Base-by-base conservation (phyloP, 2,888 invertebrate genomes). In the Sipha maydis region DNA sequence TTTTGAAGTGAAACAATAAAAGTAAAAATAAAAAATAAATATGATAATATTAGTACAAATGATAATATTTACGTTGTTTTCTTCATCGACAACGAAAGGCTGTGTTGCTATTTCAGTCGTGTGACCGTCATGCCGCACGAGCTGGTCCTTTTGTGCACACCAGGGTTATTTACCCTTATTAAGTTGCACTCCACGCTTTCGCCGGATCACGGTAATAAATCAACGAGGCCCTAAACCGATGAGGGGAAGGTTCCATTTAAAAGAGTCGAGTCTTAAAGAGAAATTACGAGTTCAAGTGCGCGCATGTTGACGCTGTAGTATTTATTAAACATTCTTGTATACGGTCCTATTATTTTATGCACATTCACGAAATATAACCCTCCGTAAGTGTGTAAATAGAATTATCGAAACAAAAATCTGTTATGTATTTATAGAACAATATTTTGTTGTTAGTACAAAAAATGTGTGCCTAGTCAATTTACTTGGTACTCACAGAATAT, bases 161-260 rank as follows among this genome's bases (percentile, higher is more conserved):
- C 82, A 48, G 75, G 73, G 80, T 88, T 82, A 76, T 82, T 80
- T 88, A 80, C 88, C 82, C 88, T 88, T 82, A 82, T 82, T 82
- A 82, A 88, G 88, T 88, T 82, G 73, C 80, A 88, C 80, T 75
- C 82, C 80, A 76, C 76, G 88, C 82, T 88, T 80, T 88, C 75
- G 48, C 82, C 88, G 80, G 88, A 88, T 80, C 88, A 48, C 31
- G 67, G 82, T 82, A 82, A 88, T 88, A 88, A 88, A 88, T 88
- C 88, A 88, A 88, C 88, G 79, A 86, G 56, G 28, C 34, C n/a
- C 73, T 56, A 80, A 73, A 73, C 34, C 41, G 17, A 34, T n/a
- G 28, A 54, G 67, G 80, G 41, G 77, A 48, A 34, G 77, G 48
- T 78, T 77, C 69, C n/a, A 17, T 85, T 48, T 54, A 48, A 85